Base-by-base conservation (phyloP, 1,140 invertebrate genomes). In the Zaprionus nigranus region DNA sequence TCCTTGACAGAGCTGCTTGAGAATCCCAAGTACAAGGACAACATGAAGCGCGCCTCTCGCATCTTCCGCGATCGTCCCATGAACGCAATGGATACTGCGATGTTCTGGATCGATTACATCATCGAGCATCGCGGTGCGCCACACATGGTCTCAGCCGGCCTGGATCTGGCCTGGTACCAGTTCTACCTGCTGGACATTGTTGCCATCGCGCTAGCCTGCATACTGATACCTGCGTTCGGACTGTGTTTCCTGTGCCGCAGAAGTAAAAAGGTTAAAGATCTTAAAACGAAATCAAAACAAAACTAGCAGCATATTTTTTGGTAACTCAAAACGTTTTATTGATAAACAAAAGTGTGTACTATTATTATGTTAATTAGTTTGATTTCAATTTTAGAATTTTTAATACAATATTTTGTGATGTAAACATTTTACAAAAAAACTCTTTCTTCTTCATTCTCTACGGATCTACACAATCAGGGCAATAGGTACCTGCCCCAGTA, bases 51-150 rank as follows among this genome's bases (percentile, higher is more conserved):
- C 15, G 59, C 93, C 4, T 93, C 94, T 2, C 83, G 81, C 5
- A 90, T 94, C 0, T 94, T 94, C 86, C 93, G 93, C 5, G 94
- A 95, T 80, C 92, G 94, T 6, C 94, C 94, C 0, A 78, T 93
- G 57, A 75, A 92, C 11, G 92, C 94, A 2, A 80, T 95, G 81
- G 93, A 95, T 12, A 93, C 93, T 30, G 94, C 94, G 2, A 85
- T 95, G 51, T 95, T 93, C 79, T 95, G 95, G 95, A 94, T 94
- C 2, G 94, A 95, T 71, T 95, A 94, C 73, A 94, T 94, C 0
- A 94, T 95, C 15, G 91, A 94, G 40, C 93, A 96, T 80, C 93
- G 93, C n/a, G 95, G 93, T 64, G 95, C 94, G 43, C 93, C 81
- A 74, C 94, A 93, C 92, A 92, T 95, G 61, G 93, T 93, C 28